Percentiles rank a stretch among this genome's conserved stretches.
phyloP scores from a whole-genome alignment of 1,140 invertebrate genomes.

The Pseudomyrmex sp. region DNA sequence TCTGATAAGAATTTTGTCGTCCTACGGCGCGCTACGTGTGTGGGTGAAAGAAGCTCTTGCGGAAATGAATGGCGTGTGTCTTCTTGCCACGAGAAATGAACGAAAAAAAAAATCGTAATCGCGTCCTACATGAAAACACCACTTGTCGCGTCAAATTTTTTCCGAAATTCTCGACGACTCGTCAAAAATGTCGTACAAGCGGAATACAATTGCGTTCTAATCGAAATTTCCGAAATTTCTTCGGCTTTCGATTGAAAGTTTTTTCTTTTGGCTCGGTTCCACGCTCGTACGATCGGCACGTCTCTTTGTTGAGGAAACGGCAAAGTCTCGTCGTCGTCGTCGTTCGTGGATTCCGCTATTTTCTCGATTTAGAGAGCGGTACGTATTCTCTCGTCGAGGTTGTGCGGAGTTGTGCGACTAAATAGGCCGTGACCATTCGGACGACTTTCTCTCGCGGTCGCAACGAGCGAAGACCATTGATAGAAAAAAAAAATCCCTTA shows the following conservation, averaged over 20 bases:
- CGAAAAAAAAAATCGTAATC: conserved; percentile 18
- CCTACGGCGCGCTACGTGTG: neutral
- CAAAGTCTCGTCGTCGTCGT: neutral
- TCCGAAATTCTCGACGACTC: neutral
- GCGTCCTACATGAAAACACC: conserved; percentile 13
- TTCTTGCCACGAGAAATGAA: neutral
- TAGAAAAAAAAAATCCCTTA: conserved; percentile 51
- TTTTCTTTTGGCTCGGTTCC: neutral
- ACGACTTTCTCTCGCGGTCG: conserved; percentile 78
- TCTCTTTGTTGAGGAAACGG: neutral
- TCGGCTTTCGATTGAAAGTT: no score
- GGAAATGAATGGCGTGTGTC: conserved; percentile 26
- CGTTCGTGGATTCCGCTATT: conserved; percentile 32
- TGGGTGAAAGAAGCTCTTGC: conserved; percentile 11
- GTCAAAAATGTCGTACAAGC: no score
- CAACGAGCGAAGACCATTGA: conserved; percentile 63
- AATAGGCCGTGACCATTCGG: conserved; percentile 80
- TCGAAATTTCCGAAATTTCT: no score
- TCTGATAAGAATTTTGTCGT: conserved; percentile 35
- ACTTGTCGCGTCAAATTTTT: neutral
- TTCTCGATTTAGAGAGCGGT: conserved; percentile 56
- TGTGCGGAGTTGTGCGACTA: conserved; percentile 69
- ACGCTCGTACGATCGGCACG: neutral
- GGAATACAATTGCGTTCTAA: no score
- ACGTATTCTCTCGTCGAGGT: conserved; percentile 33